Evolutionary conservation across 2,888 invertebrate genomes (phyloP).

Genomic region (Platycnemis pennipes): DNA sequence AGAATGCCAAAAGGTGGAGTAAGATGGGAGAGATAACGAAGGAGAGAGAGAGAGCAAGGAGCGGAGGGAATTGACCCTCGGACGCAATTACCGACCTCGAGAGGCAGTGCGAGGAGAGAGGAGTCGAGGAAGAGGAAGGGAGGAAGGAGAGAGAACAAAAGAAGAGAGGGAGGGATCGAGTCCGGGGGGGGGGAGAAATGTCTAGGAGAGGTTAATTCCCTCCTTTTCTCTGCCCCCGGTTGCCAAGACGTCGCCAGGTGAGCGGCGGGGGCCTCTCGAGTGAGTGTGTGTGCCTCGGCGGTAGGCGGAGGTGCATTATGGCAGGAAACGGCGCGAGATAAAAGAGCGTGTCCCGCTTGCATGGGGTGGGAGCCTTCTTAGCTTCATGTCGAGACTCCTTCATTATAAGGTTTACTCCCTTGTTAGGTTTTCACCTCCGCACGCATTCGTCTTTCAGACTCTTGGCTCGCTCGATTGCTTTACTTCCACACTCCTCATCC

Average conservation of each 20-base stretch:
- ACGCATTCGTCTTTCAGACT: background rate
- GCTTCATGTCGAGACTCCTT: constrained; percentile 16
- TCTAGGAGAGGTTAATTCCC: background rate
- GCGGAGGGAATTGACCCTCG: background rate
- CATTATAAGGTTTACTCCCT: background rate
- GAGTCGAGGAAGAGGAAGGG: background rate
- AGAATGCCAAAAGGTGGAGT: background rate
- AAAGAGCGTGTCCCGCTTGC: background rate
- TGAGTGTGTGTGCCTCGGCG: background rate
- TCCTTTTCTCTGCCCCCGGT: background rate
- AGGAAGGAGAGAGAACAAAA: constrained; percentile 7
- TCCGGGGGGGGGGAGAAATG: too few relatives aligned
- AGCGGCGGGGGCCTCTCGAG: background rate
- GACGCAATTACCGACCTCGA: constrained; percentile 3
- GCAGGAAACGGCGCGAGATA: constrained; percentile 21
- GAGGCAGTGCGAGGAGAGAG: background rate
- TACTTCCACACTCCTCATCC: background rate
- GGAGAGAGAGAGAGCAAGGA: background rate
- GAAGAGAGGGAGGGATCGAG: too few relatives aligned
- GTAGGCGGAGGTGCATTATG: constrained; percentile 25
- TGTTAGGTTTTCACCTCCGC: background rate
- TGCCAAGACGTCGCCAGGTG: background rate
- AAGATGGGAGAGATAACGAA: background rate
- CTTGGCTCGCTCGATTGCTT: constrained; percentile 8
- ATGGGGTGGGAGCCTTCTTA: background rate